Conservation (phyloP, 2,113 vertebrate genomes). For the Xiphias gladius region DNA sequence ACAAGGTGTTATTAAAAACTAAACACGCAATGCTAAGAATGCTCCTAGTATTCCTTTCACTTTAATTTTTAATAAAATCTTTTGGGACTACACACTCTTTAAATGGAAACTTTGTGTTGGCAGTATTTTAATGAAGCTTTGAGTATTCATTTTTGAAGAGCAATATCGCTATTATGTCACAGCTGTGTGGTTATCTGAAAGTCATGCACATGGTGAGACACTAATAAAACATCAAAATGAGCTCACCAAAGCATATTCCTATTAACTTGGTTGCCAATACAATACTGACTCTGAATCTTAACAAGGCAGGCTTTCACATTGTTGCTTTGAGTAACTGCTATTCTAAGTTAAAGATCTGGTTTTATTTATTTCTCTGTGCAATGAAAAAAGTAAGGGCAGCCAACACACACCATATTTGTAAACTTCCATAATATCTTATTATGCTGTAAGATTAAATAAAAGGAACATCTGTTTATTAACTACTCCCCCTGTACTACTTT, state of each 20-base stretch:
- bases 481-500: neutral
- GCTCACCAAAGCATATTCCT: neutral
- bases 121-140: neutral
- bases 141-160: neutral
- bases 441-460: slow-evolving; percentile 11
- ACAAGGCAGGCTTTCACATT: neutral
- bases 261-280: neutral
- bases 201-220: neutral
- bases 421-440: neutral
- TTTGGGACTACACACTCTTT: neutral
- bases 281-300: neutral
- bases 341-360: neutral
- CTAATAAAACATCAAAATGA: slow-evolving; percentile 1
- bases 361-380: neutral
- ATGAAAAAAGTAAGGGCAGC: neutral
- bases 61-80: neutral
- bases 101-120: neutral
- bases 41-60: neutral
- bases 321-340: slow-evolving; percentile 11
- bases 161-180: neutral
- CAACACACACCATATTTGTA: slow-evolving; percentile 16
- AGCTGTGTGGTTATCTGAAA: neutral
- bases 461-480: slow-evolving; percentile 2
- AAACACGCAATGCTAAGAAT: neutral
- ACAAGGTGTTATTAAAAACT: slow-evolving; percentile 1